phyloP scores from a whole-genome alignment of 2,888 invertebrate species.

The Eucera pruinosa region DNA sequence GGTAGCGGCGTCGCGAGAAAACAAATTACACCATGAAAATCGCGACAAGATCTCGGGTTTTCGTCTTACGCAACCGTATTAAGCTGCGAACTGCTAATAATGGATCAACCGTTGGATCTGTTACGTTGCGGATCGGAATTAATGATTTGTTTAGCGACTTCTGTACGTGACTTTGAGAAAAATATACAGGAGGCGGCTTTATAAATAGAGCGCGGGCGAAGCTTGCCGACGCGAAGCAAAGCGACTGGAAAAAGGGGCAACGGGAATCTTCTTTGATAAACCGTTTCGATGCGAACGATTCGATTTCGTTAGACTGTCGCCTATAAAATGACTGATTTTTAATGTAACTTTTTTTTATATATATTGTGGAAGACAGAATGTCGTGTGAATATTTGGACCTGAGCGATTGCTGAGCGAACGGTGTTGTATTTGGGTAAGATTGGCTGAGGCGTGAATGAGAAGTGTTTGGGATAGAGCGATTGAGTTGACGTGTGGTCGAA shows the following conservation, averaged over 20 bases:
- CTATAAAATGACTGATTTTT: no score
- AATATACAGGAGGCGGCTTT: background rate
- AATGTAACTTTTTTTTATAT: no score
- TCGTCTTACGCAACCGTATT: background rate
- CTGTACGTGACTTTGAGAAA: background rate
- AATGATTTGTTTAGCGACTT: conserved; percentile 11
- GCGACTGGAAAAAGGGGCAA: background rate
- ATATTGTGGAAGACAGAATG: no score
- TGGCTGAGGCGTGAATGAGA: no score
- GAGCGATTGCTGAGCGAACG: no score
- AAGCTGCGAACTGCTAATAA: background rate
- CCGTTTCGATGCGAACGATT: no score
- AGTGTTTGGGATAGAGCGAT: no score
- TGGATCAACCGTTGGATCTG: background rate
- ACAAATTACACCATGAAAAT: background rate
- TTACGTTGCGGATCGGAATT: background rate
- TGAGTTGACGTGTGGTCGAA: no score
- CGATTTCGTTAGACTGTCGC: no score
- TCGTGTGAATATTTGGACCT: no score
- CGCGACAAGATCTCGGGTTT: background rate
- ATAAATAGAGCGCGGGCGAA: background rate
- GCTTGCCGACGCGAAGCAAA: background rate
- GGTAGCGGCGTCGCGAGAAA: background rate
- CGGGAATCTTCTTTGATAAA: no score
- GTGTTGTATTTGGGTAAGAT: no score